phyloP scores from a whole-genome alignment of 2,113 vertebrate genomes.

The Trematomus loennbergii region DNA sequence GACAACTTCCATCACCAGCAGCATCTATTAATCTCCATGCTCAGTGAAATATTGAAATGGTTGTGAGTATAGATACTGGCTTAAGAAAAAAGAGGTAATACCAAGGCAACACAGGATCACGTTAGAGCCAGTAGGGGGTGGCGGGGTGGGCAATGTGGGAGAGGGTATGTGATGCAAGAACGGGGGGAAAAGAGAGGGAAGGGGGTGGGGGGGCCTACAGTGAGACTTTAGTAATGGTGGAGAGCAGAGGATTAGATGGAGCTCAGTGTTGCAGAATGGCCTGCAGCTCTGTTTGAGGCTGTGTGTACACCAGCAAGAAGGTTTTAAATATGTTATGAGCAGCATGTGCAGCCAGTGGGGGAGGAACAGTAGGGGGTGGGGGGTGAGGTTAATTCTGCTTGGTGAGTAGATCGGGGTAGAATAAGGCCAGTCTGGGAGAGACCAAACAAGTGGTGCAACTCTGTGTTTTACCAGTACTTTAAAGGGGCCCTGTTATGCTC shows the following conservation, averaged over 20 bases:
- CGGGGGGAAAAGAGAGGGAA: conserved; percentile 20
- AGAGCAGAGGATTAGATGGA: conserved; percentile 41
- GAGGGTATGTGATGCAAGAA: conserved; percentile 56
- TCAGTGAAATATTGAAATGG: neutral
- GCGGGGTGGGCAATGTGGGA: conserved; percentile 21
- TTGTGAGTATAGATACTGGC: conserved; percentile 22
- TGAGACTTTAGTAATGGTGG: conserved; percentile 25
- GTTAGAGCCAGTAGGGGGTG: conserved; percentile 33
- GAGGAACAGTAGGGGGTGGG: conserved; percentile 8
- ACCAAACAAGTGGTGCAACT: too few relatives aligned
- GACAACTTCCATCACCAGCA: conserved; percentile 11
- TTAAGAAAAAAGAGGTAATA: conserved; percentile 29
- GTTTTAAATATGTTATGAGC: conserved; percentile 68
- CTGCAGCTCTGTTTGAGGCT: conserved; percentile 61
- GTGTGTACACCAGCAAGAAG: conserved; percentile 34
- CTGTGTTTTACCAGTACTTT: neutral
- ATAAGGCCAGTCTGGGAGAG: neutral
- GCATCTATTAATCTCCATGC: conserved; percentile 1
- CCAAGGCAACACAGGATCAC: conserved; percentile 29
- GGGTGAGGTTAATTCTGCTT: neutral
- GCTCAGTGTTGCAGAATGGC: conserved; percentile 55
- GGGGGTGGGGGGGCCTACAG: conserved; percentile 8
- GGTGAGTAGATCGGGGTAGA: neutral
- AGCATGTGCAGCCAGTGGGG: conserved; percentile 12
- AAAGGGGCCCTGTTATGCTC: too few relatives aligned